Conservation (phyloP, 2,113 vertebrate species). For the Elgaria multicarinata region DNA sequence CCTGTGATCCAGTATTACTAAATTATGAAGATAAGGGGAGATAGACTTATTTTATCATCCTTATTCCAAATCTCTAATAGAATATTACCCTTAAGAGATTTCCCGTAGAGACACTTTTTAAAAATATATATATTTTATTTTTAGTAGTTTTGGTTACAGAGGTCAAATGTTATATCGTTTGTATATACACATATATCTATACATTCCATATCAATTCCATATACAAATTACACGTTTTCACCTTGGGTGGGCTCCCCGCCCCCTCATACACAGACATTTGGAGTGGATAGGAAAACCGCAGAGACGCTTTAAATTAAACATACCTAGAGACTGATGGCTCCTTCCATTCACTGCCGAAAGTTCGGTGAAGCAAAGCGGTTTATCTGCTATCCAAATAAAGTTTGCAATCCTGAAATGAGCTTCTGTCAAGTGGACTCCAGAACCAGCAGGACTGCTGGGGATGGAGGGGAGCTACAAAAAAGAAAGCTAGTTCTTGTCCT, state of each 20-base stretch:
- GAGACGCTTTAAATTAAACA: background rate
- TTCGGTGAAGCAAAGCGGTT: background rate
- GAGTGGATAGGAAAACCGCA: too few species aligned
- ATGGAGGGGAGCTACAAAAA: background rate
- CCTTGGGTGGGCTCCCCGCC: too few species aligned
- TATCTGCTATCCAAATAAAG: background rate
- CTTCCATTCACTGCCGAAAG: background rate
- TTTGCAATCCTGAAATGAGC: background rate
- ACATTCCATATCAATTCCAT: too few species aligned
- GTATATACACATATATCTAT: too few species aligned
- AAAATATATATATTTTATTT: too few species aligned
- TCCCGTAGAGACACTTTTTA: background rate
- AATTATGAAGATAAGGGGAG: background rate
- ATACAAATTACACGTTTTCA: too few species aligned
- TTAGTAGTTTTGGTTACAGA: too few species aligned
- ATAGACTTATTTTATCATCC: background rate
- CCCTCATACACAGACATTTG: too few species aligned
- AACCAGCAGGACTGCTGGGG: too few species aligned
- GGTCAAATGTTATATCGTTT: too few species aligned
- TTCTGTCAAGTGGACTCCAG: too few species aligned
- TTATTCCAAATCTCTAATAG: background rate
- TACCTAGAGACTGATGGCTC: background rate
- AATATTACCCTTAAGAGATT: background rate
- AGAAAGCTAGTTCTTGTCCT: background rate
- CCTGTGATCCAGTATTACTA: background rate